phyloP scores from a whole-genome alignment of 2,113 vertebrate species.

The Riparia riparia region DNA sequence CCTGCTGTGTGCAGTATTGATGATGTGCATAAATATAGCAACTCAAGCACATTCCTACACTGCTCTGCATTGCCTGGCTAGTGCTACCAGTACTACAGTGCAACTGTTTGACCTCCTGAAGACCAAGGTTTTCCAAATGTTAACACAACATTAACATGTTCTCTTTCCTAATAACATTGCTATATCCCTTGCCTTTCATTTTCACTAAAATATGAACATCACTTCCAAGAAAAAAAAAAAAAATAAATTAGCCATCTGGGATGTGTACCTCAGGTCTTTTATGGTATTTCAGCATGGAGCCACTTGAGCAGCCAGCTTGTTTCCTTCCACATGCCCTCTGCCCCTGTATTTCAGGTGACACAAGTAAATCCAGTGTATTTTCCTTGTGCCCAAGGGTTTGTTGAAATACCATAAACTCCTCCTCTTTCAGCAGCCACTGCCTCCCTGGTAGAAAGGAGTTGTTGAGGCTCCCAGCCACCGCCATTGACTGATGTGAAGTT shows the following conservation, averaged over 20 bases:
- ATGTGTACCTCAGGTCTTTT: background rate
- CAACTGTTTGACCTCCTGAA: background rate
- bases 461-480: background rate
- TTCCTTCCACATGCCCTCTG: background rate
- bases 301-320: background rate
- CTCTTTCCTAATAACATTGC: background rate
- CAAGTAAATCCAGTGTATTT: background rate
- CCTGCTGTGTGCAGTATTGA: background rate
- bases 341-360: background rate
- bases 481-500: background rate
- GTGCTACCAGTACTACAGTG: background rate
- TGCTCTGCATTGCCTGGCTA: background rate
- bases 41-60: background rate
- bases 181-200: background rate
- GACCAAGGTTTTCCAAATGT: background rate
- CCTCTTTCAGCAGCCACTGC: fast-evolving
- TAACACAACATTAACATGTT: background rate
- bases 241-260: background rate
- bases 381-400: background rate
- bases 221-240: background rate
- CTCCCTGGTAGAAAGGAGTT: background rate
- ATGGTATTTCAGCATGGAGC: background rate
- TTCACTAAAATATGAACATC: background rate
- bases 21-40: background rate
- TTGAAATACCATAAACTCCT: background rate